Evolutionary conservation across 1,140 invertebrate genomes (phyloP).

Genomic region (Microplitis demolitor): DNA sequence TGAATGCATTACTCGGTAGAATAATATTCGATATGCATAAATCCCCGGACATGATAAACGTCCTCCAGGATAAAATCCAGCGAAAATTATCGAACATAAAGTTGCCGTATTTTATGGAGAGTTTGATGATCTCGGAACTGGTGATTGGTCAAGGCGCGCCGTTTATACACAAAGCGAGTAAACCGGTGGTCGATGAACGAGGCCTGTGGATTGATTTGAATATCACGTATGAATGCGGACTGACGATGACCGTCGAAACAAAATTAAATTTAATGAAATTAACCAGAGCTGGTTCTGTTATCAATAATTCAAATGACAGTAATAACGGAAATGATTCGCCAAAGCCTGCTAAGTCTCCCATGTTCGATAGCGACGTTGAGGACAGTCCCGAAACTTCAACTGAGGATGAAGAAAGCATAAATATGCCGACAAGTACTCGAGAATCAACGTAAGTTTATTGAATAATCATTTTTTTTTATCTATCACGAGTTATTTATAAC

Average conservation of each 20-base stretch:
- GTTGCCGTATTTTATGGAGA: constrained; percentile 88
- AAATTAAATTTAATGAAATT: constrained; percentile 94
- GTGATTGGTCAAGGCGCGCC: constrained; percentile 78
- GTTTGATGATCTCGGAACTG: constrained; percentile 77
- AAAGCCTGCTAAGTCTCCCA: constrained; percentile 53
- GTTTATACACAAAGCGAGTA: constrained; percentile 74
- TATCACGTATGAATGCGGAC: constrained; percentile 85
- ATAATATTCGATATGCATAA: constrained; percentile 79
- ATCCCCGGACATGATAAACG: constrained; percentile 66
- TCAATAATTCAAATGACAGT: constrained; percentile 33
- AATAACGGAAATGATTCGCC: constrained; percentile 36
- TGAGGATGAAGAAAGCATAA: constrained; percentile 72
- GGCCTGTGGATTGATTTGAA: constrained; percentile 94
- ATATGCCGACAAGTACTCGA: constrained; percentile 39
- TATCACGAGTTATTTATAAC: background rate
- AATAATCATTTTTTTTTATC: background rate
- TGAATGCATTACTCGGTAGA: constrained; percentile 78
- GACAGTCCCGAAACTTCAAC: constrained; percentile 91
- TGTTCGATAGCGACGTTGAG: constrained; percentile 87
- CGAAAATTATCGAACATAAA: constrained; percentile 85
- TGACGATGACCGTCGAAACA: constrained; percentile 91
- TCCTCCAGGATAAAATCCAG: constrained; percentile 79
- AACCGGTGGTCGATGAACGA: constrained; percentile 79
- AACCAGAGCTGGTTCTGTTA: constrained; percentile 53
- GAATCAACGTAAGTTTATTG: constrained; percentile 49